phyloP scores from a whole-genome alignment of 1,140 invertebrate genomes.

The Apis florea region DNA sequence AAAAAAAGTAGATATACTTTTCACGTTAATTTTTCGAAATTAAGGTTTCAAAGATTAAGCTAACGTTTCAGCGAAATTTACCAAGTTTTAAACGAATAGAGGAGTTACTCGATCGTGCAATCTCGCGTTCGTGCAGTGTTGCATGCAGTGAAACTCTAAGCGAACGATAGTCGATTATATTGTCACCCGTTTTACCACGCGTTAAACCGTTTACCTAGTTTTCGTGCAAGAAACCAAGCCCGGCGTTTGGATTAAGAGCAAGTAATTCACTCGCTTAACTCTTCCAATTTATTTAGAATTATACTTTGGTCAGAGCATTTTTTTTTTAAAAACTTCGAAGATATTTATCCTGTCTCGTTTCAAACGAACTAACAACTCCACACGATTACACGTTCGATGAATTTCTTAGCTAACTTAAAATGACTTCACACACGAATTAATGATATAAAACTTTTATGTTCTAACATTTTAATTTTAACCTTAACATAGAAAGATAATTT shows the following conservation, averaged over 20 bases:
- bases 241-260: neutral
- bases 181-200: neutral
- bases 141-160: neutral
- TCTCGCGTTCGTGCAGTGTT: neutral
- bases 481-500: no score
- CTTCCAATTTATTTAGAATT: neutral
- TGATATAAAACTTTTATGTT: no score
- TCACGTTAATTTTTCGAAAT: no score
- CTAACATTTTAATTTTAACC: no score
- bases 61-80: neutral
- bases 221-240: neutral
- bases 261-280: neutral
- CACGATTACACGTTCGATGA: no score
- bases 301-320: neutral
- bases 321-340: no score
- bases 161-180: neutral
- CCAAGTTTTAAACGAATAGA: constrained; percentile 10
- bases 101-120: neutral
- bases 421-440: no score
- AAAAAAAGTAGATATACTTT: neutral
- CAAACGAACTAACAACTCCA: no score
- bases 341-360: no score
- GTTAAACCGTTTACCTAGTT: neutral
- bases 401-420: no score
- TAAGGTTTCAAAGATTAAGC: no score